These are phyloP conservation scores for Pangasius krempfi DNA, from an alignment of 2,797 vertebrate species.

Conservation along the genomic window DNA sequence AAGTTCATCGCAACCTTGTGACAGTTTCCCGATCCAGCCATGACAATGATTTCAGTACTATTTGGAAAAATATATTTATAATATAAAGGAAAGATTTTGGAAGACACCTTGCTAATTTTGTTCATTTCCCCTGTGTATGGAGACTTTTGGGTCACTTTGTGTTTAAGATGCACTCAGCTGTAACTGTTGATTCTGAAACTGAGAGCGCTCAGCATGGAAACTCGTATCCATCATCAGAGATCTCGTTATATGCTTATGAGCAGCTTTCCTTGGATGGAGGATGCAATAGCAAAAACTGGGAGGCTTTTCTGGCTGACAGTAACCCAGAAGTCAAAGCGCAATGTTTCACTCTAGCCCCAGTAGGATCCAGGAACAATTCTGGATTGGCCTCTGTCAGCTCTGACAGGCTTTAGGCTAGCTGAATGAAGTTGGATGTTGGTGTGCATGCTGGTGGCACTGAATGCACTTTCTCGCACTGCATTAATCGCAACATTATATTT, in stretches of 20 bases:
- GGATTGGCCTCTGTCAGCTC: background rate
- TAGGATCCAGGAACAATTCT: background rate
- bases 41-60: too few species aligned
- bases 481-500: background rate
- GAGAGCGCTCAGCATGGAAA: background rate
- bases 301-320: background rate
- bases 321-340: background rate
- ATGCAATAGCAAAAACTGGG: background rate
- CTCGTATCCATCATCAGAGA: background rate
- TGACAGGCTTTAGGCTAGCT: background rate
- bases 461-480: background rate
- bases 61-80: too few species aligned
- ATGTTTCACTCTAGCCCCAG: background rate
- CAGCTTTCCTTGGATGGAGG: background rate
- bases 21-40: too few species aligned
- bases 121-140: too few species aligned
- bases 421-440: background rate
- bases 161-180: background rate
- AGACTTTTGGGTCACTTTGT: too few species aligned
- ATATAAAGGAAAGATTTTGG: too few species aligned
- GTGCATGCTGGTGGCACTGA: background rate
- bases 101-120: too few species aligned
- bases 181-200: slow-evolving; percentile 1
- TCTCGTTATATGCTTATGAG: background rate
- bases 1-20: too few species aligned